Conservation (phyloP, 2,888 invertebrate species). For the Zeuzera pyrina region DNA sequence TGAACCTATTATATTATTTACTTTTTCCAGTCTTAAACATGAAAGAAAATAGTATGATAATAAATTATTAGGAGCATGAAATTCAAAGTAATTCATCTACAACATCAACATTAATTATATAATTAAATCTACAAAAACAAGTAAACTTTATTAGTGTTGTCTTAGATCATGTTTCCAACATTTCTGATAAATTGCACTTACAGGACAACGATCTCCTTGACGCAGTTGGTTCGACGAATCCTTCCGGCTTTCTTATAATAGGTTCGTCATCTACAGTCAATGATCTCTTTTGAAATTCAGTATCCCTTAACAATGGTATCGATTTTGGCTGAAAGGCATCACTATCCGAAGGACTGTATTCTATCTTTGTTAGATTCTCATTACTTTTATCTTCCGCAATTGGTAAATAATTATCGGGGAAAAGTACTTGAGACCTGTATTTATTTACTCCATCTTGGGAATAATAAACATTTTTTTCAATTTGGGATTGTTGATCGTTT, state of each 20-base stretch:
- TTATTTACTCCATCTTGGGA: conserved; percentile 33
- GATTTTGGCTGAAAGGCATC: conserved; percentile 41
- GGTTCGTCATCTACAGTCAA: conserved; percentile 41
- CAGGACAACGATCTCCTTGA: conserved; percentile 60
- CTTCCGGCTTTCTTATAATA: conserved; percentile 43
- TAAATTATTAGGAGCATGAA: too few species aligned
- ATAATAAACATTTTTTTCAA: conserved; percentile 46
- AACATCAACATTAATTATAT: too few species aligned
- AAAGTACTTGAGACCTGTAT: conserved; percentile 50
- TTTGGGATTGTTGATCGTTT: conserved; percentile 27
- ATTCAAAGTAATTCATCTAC: too few species aligned
- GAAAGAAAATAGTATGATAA: too few species aligned
- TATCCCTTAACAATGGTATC: conserved; percentile 51
- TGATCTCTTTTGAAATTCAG: conserved; percentile 44
- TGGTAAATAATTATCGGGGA: conserved; percentile 63
- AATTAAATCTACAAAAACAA: too few species aligned
- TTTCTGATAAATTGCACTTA: conserved; percentile 33
- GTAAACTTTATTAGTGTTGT: too few species aligned
- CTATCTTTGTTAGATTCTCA: conserved; percentile 24
- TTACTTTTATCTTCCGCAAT: conserved; percentile 65
- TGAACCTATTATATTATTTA: too few species aligned
- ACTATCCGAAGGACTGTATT: conserved; percentile 21
- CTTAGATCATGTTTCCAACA: too few species aligned
- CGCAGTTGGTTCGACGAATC: conserved; percentile 34
- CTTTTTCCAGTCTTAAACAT: too few species aligned